These are phyloP conservation scores for Acipenser ruthenus DNA, from an alignment of 2,797 vertebrate genomes.

Conservation along the genomic window DNA sequence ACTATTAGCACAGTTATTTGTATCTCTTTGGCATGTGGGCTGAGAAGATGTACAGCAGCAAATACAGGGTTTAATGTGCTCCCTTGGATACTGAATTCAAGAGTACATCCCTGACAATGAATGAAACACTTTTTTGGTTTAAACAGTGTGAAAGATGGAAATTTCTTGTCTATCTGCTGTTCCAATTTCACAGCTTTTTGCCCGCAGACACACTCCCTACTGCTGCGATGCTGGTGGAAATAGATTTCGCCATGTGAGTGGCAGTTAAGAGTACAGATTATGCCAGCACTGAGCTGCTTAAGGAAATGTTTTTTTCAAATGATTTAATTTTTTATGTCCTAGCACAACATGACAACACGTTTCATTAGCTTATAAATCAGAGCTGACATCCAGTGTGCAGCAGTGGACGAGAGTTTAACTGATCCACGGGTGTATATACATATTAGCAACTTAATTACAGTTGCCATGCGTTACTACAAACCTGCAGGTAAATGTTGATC, in stretches of 20 bases:
- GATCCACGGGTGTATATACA: constrained; percentile 19
- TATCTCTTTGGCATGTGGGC: no score
- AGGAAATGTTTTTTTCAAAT: constrained; percentile 16
- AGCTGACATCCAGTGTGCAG: constrained; percentile 22
- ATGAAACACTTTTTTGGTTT: no score
- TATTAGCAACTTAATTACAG: background rate
- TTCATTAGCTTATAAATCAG: constrained; percentile 27
- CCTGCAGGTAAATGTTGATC: constrained; percentile 5
- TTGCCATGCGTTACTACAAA: background rate
- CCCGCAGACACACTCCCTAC: constrained; percentile 33
- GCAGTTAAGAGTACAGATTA: constrained; percentile 37
- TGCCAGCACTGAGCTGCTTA: constrained; percentile 30
- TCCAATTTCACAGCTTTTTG: constrained; percentile 58
- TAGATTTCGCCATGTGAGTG: constrained; percentile 39
- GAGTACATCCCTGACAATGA: no score
- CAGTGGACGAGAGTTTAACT: constrained; percentile 17
- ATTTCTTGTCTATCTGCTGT: constrained; percentile 42
- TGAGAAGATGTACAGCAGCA: no score
- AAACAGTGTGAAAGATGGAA: constrained; percentile 26
- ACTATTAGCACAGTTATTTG: no score
- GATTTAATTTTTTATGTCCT: constrained; percentile 19
- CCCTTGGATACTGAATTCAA: no score
- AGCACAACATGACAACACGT: constrained; percentile 34
- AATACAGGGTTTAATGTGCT: no score
- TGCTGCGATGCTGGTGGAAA: constrained; percentile 32